These are phyloP conservation scores for Miltochrista miniata DNA, from an alignment of 2,888 invertebrate species.

Conservation along the genomic window DNA sequence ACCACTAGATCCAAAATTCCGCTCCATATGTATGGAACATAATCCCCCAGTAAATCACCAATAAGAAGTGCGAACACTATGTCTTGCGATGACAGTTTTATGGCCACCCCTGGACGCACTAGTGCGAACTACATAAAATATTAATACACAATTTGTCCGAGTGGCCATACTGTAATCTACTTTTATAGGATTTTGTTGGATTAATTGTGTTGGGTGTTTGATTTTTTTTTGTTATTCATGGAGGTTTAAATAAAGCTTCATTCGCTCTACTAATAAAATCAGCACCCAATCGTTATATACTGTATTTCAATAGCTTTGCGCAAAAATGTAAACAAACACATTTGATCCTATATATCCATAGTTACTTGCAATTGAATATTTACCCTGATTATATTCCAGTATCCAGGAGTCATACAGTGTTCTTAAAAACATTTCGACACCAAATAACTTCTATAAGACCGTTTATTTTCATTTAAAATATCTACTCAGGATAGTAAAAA, in stretches of 20 bases:
- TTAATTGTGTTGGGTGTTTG: slow-evolving; percentile 58
- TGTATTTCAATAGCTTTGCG: too few species aligned
- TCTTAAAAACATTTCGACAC: too few species aligned
- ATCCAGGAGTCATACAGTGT: too few species aligned
- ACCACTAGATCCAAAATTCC: slow-evolving; percentile 25
- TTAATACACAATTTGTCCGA: slow-evolving; percentile 83
- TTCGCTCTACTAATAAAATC: background rate
- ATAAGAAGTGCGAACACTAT: slow-evolving; percentile 73
- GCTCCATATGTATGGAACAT: slow-evolving; percentile 46
- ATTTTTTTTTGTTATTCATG: background rate
- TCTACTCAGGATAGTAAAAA: too few species aligned
- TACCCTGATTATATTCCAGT: too few species aligned
- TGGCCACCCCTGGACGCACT: slow-evolving; percentile 46
- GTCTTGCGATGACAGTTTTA: slow-evolving; percentile 81
- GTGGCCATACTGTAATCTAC: slow-evolving; percentile 77
- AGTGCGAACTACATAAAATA: slow-evolving; percentile 80
- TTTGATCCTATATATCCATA: too few species aligned
- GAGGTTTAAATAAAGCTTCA: background rate
- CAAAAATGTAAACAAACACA: too few species aligned
- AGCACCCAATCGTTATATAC: too few species aligned
- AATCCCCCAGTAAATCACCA: slow-evolving; percentile 77
- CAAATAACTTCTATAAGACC: too few species aligned
- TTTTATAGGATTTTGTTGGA: slow-evolving; percentile 72
- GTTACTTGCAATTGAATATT: too few species aligned
- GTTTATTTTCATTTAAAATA: too few species aligned